Conservation (phyloP, 2,797 vertebrate genomes). For the Manis pentadactyla region DNA sequence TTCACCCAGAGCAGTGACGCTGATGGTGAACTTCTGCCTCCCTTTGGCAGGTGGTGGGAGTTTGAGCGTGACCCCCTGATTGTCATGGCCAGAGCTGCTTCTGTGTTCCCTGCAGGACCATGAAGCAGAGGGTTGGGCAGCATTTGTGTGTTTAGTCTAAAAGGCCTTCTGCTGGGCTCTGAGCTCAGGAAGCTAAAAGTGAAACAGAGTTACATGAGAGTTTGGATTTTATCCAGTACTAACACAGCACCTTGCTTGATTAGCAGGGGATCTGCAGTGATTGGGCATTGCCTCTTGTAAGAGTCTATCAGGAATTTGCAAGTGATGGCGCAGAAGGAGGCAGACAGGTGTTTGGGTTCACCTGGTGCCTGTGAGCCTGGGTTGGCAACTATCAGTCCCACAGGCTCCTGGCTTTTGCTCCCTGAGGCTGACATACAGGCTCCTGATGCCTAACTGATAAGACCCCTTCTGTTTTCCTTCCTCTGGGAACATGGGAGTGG, state of each 20-base stretch:
- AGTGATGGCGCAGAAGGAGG: fast-evolving
- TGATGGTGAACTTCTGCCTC: background rate
- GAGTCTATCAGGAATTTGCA: background rate
- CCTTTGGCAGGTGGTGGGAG: background rate
- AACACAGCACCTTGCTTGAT: background rate
- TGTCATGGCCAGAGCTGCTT: background rate
- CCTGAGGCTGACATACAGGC: background rate
- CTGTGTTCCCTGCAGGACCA: fast-evolving
- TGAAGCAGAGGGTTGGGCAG: background rate
- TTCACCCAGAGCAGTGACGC: background rate
- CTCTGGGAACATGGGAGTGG: fast-evolving
- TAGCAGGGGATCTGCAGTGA: background rate
- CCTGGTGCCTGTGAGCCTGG: background rate
- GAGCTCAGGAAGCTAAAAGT: background rate
- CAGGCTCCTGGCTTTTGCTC: too few relatives aligned
- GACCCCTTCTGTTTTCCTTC: too few relatives aligned
- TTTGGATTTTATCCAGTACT: background rate
- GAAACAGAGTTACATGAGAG: too few relatives aligned
- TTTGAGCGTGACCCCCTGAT: background rate
- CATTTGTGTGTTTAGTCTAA: background rate
- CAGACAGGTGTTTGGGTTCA: fast-evolving
- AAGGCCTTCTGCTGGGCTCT: background rate
- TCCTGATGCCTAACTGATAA: background rate
- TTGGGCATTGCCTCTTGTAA: fast-evolving
- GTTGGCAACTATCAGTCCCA: too few relatives aligned